Evolutionary conservation across 2,888 invertebrate species (phyloP), one percentile per base, ranked within the genome.

Genomic region (Chesias legatella): DNA sequence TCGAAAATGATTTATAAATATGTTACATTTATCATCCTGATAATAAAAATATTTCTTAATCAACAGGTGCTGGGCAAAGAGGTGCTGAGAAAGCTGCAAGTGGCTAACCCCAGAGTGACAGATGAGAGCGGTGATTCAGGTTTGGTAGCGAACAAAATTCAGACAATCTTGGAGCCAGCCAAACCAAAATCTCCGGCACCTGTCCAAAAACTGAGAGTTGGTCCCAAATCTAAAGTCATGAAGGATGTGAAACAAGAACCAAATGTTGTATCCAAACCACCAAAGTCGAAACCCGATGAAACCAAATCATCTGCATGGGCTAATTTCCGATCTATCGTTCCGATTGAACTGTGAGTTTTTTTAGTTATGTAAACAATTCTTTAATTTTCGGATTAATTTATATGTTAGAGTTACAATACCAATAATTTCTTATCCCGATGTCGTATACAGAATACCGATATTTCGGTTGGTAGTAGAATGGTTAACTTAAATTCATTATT

Each of bases 51-150:
- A 5, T 17, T 26, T 8, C 9, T 33, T 33, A 24, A 17, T 35
- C 43, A 27, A 39, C 63, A 73, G 72, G 51, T 66, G 57, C 43
- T 64, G 46, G 39, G 51, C 33, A 31, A 24, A 43, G n/a, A 33
- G 1, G 47, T 50, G n/a, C 27, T 53, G 9, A 33, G 25, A 36
- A 50, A 50, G 7, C 24, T 53, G 6, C 51, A 51, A 25, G 24
- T 30, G 1, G 41, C 35, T 0, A 46, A 48, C 29, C 25, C 43
- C 10, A 42, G 44, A 34, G 30, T 17, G 10, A 34, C 31, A 23
- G 9, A 32, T 28, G 4, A 25, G 2, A 24, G 32, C n/a, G 40
- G 26, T 0, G 43, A 38, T 1, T 25, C 41, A 1, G 37, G 20
- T 9, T 20, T 23, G 3, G 29, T 36, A 0, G 31, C 42, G 6